Percentiles rank a stretch among this genome's conserved stretches.
Evolutionary conservation across 2,888 invertebrate genomes (phyloP).

Genomic region (Dione juno): DNA sequence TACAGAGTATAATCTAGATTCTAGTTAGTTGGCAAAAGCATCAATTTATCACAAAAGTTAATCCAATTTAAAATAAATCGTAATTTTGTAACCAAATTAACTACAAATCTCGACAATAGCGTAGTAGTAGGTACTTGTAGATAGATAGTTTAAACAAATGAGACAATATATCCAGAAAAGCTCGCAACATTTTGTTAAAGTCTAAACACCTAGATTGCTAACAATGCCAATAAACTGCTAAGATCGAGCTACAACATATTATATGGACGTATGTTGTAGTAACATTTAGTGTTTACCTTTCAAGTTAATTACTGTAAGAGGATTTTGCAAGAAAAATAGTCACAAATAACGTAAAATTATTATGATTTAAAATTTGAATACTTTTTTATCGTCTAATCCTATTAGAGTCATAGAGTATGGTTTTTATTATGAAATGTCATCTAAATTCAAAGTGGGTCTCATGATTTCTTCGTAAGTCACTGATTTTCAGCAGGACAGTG

Average conservation of each 20-base stretch:
- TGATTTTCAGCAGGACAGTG: no score
- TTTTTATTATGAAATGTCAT: no score
- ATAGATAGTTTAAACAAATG: slow-evolving; percentile 3
- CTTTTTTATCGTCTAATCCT: no score
- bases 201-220: slow-evolving; percentile 20
- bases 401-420: no score
- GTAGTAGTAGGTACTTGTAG: neutral
- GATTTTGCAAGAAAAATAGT: neutral
- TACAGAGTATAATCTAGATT: no score
- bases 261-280: neutral
- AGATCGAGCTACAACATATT: slow-evolving; percentile 4
- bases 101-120: slow-evolving; percentile 13
- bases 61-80: slow-evolving; percentile 5
- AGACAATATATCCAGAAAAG: slow-evolving; percentile 7
- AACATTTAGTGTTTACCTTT: neutral
- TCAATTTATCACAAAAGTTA: neutral
- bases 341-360: no score
- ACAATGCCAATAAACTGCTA: slow-evolving; percentile 25
- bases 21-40: no score
- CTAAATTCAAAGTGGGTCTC: no score
- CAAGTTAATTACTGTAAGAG: neutral
- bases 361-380: no score
- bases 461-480: no score
- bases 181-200: slow-evolving; percentile 20
- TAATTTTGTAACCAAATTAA: slow-evolving; percentile 1